Conservation (phyloP, 2,113 vertebrate species). For the Puffinus mauretanicus region DNA sequence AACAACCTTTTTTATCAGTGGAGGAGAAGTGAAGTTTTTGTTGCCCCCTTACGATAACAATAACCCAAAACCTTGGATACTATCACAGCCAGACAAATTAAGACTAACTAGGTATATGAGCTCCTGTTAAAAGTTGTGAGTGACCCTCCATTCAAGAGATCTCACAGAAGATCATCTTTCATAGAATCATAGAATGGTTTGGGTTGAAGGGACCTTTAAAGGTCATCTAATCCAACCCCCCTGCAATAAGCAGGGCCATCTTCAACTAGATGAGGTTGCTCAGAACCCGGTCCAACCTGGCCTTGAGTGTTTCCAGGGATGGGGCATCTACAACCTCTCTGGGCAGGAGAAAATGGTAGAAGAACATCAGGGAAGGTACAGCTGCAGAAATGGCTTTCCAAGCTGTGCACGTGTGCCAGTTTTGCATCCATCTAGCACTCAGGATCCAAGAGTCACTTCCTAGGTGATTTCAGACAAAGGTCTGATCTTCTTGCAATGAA, state of each 20-base stretch:
- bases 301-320: not conserved
- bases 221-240: not conserved
- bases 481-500: not conserved
- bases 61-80: not conserved
- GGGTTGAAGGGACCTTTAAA: not conserved
- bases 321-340: not conserved
- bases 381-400: not conserved
- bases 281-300: not conserved
- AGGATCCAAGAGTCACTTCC: not conserved
- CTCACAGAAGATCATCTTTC: not conserved
- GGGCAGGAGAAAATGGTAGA: not conserved
- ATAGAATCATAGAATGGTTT: not conserved
- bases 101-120: not conserved
- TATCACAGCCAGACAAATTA: not conserved
- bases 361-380: not conserved
- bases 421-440: not conserved
- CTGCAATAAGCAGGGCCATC: not conserved
- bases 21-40: not conserved
- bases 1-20: not conserved
- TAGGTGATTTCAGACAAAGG: not conserved
- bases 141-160: not conserved
- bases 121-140: not conserved
- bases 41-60: not conserved
- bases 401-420: fast-evolving
- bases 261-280: not conserved